Evolutionary conservation across 92 coral and sea anemone genomes (phyloP).

Genomic region (Isaurus tuberculatus): DNA sequence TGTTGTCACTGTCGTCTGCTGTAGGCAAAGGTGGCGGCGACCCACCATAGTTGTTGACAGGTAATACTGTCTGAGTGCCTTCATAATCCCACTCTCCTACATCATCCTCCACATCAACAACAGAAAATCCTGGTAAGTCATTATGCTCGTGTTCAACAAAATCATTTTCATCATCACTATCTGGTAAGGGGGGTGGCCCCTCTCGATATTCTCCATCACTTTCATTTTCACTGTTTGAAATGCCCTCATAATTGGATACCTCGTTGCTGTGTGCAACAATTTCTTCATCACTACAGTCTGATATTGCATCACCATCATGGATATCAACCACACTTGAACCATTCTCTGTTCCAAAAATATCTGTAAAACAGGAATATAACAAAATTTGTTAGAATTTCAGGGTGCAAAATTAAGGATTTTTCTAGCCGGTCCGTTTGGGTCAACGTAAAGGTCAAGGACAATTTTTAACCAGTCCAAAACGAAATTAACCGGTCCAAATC

Average conservation of each 20-base stretch:
- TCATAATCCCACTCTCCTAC: conserved; percentile 46
- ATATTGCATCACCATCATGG: conserved; percentile 89
- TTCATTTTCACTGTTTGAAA: conserved; percentile 66
- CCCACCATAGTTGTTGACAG: not conserved
- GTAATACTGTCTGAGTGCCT: not conserved
- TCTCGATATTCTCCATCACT: conserved; percentile 60
- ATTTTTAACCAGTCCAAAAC: too few species aligned
- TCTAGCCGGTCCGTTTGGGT: too few species aligned
- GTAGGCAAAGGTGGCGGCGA: conserved; percentile 43
- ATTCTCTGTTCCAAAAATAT: conserved; percentile 86
- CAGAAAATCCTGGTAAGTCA: conserved; percentile 21
- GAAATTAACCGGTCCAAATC: too few species aligned
- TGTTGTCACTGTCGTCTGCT: conserved; percentile 30
- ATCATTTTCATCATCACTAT: conserved; percentile 77
- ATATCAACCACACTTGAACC: conserved; percentile 69
- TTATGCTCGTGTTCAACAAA: conserved; percentile 49
- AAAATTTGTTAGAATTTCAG: not conserved
- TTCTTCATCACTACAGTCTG: conserved; percentile 89
- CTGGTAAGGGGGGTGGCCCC: conserved; percentile 82
- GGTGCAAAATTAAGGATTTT: too few species aligned
- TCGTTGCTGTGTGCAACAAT: conserved; percentile 91
- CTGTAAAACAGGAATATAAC: conserved; percentile 49
- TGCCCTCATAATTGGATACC: conserved; percentile 59
- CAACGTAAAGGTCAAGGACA: too few species aligned
- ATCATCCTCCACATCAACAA: conserved; percentile 23